Evolutionary conservation across 2,113 vertebrate genomes (phyloP), one percentile per base, ranked within the genome.

Genomic region (Conger conger): DNA sequence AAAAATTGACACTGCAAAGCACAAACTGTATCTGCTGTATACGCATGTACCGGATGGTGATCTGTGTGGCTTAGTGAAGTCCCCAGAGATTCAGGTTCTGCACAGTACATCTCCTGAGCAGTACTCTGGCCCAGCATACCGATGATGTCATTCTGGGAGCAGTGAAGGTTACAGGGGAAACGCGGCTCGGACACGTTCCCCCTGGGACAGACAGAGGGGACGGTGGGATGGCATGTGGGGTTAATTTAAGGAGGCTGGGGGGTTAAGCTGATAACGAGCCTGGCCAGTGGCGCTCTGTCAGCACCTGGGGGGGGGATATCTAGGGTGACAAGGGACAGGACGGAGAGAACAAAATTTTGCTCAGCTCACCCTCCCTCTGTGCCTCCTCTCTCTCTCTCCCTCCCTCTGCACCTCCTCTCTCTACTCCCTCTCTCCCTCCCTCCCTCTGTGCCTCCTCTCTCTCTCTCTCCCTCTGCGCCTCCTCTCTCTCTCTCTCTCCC

Each of bases 91-190:
- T 50, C 11, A 50, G 11, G 45, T 50, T 50, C 45, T 13, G 45
- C 15, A 13, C 45, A n/a, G 45, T 50, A 13, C 45, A n/a, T 33
- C 0, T 27, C 60, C 9, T 8, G 27, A 33, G 8, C 27, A 73
- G 27, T 33, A 81, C n/a, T 73, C 42, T 27, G 73, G 73, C 45
- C 81, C 81, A 17, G 73, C 85, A 82, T 82, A 50, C 85, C 76
- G 85, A 86, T 86, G 73, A 86, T 38, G 50, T 17, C 68, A 60
- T n/a, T 77, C 57, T 36, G 13, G 2, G 33, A 15, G 68, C 16
- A 1, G 35, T 82, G 85, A 86, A 86, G 85, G 85, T 78, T 81
- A 82, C 80, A 6, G 33, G 35, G 80, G 79, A 73, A 79, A 54
- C 45, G 35, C 50, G 35, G 37, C 35, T 57, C 33, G 77, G 33